Evolutionary conservation across 2,797 vertebrate species (phyloP).

Genomic region (Somateria mollissima): DNA sequence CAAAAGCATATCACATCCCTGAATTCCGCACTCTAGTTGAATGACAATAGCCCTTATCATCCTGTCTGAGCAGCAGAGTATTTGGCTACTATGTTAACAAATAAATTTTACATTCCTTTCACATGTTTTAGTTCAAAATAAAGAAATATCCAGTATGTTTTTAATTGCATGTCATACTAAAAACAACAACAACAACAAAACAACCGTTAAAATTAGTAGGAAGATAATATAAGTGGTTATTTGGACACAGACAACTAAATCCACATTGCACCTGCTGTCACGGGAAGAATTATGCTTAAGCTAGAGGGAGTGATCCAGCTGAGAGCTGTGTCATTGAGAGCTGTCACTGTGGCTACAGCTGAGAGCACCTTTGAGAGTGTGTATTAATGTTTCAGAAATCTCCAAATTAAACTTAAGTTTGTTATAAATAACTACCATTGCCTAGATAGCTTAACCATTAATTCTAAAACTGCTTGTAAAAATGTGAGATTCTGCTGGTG

Average conservation of each 20-base stretch:
- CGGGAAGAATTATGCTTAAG: neutral
- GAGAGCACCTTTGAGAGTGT: neutral
- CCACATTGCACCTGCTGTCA: neutral
- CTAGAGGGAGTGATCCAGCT: neutral
- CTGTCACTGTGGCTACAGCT: neutral
- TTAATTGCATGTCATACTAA: neutral
- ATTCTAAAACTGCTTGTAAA: neutral
- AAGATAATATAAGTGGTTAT: neutral
- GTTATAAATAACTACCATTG: neutral
- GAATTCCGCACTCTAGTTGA: neutral
- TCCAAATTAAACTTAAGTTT: neutral
- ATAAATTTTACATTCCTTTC: conserved; percentile 8
- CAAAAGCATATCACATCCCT: neutral
- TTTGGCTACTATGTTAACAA: neutral
- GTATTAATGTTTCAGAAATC: neutral
- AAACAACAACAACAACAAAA: neutral
- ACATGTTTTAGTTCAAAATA: conserved; percentile 26
- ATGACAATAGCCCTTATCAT: conserved; percentile 11
- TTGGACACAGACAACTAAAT: neutral
- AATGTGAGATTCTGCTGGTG: neutral
- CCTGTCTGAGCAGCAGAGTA: neutral
- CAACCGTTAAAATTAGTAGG: neutral
- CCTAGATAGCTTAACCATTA: neutral
- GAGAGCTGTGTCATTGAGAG: neutral
- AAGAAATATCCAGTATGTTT: conserved; percentile 1